Evolutionary conservation across 2,888 invertebrate genomes (phyloP), one percentile per base, ranked within the genome.

Genomic region (Brachyopa scutellaris): DNA sequence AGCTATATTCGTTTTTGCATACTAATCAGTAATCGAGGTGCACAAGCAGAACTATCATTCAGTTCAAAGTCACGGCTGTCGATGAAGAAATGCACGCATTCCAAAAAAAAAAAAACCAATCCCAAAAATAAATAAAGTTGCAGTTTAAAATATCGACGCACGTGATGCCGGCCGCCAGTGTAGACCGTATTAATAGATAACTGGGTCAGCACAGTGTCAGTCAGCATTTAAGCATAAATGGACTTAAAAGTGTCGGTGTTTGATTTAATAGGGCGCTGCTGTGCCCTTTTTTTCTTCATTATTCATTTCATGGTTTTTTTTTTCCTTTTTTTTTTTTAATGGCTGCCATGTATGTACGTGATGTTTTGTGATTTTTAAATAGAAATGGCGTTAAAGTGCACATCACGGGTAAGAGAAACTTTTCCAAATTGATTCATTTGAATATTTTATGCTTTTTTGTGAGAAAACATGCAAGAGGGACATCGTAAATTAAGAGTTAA

Each of bases 51-150:
- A 45, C 40, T 26, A 11, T n/a, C n/a, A n/a, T n/a, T n/a, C n/a
- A 47, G 67, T 70, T 82, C 70, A 76, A 82, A 82, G 80, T 82
- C 80, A 82, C 31, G 80, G 80, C 47, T 70, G 69, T 11, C 57
- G 55, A 7, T 21, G 11, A 61, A 62, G 61, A 67, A 72, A 66
- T 47, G 15, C 57, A 77, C 23, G 23, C 55, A 29, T 31, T n/a
- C n/a, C n/a, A n/a, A 64, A 42, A 40, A 13, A 2, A 29, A 74
- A 66, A 53, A 55, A 66, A 73, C 53, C 79, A 45, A 26, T 6
- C 3, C 21, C 26, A 8, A 21, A n/a, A n/a, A 42, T 21, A 36
- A 42, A 17, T 13, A 19, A 36, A 38, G 29, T 59, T 70, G 78
- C 64, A 51, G n/a, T 66, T 53, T n/a, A n/a, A n/a, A n/a, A n/a